Evolutionary conservation across 1,140 invertebrate genomes (phyloP).

Genomic region (Matsumurasca onukii): DNA sequence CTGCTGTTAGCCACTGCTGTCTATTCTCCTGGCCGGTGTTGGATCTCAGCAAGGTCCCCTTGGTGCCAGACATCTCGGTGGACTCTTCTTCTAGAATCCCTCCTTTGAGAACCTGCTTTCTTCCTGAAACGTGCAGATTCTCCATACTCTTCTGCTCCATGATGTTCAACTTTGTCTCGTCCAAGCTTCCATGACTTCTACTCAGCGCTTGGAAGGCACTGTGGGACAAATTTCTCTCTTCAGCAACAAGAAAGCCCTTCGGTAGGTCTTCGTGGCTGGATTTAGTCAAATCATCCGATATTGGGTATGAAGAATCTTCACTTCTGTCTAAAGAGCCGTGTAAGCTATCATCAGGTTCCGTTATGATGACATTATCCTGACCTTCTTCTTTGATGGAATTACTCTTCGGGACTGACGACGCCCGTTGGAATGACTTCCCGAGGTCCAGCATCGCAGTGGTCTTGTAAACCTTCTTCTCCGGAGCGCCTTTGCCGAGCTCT

Average conservation of each 20-base stretch:
- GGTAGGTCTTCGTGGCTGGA: constrained; percentile 23
- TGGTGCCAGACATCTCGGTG: constrained; percentile 4
- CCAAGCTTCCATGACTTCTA: constrained; percentile 26
- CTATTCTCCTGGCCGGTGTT: constrained; percentile 26
- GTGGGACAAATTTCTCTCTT: constrained; percentile 8
- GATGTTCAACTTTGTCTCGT: constrained; percentile 16
- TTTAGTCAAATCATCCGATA: constrained; percentile 22
- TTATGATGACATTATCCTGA: constrained; percentile 21
- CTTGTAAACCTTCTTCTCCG: constrained; percentile 10
- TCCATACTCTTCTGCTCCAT: constrained; percentile 21
- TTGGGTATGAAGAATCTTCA: constrained; percentile 18
- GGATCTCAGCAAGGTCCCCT: neutral
- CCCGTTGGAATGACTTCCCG: constrained; percentile 2
- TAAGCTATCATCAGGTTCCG: constrained; percentile 23
- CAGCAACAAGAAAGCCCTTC: constrained; percentile 13
- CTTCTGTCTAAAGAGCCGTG: constrained; percentile 19
- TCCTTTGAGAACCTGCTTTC: constrained; percentile 4
- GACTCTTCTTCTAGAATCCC: constrained; percentile 19
- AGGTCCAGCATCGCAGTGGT: constrained; percentile 16
- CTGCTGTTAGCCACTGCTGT: constrained; percentile 58
- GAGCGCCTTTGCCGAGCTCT: constrained; percentile 20
- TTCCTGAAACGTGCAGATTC: constrained; percentile 22
- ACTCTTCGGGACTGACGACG: neutral
- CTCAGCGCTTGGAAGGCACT: constrained; percentile 22
- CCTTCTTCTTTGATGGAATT: constrained; percentile 22